Conservation (phyloP, 2,113 vertebrate genomes). For the Emydura subglobosa region DNA sequence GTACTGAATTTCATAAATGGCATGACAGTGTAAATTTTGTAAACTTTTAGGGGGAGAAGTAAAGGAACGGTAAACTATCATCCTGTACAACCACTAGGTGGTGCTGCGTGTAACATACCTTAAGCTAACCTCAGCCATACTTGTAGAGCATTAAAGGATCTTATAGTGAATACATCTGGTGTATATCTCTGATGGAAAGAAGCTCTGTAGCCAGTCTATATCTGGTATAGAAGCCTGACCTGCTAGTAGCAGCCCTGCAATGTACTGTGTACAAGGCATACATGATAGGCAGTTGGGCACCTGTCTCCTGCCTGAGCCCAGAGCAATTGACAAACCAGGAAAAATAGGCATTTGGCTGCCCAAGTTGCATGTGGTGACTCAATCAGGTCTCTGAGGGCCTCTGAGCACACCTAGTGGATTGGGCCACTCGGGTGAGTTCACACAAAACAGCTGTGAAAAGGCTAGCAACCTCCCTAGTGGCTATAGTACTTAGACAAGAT, state of each 20-base stretch:
- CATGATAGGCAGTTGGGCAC: too few species aligned
- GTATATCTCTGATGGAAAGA: too few species aligned
- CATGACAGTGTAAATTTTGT: too few species aligned
- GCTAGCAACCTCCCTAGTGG: not conserved
- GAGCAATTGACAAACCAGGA: not conserved
- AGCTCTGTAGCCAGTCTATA: too few species aligned
- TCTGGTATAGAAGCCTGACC: not conserved
- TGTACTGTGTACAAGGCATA: not conserved
- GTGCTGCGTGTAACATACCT: too few species aligned
- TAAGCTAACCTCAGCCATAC: too few species aligned
- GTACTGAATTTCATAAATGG: too few species aligned
- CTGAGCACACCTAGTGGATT: not conserved
- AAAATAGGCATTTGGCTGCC: not conserved
- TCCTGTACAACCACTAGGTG: too few species aligned
- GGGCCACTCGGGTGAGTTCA: not conserved
- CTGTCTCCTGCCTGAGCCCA: not conserved
- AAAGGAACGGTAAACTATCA: too few species aligned
- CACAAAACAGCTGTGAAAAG: not conserved
- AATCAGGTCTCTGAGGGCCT: not conserved
- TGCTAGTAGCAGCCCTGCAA: not conserved
- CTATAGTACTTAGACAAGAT: not conserved
- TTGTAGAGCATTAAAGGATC: too few species aligned
- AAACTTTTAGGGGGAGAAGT: too few species aligned
- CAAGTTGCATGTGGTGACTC: not conserved
- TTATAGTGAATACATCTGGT: too few species aligned